Evolutionary conservation across 2,113 vertebrate genomes (phyloP), one percentile per base, ranked within the genome.

Genomic region (Apteryx owenii): DNA sequence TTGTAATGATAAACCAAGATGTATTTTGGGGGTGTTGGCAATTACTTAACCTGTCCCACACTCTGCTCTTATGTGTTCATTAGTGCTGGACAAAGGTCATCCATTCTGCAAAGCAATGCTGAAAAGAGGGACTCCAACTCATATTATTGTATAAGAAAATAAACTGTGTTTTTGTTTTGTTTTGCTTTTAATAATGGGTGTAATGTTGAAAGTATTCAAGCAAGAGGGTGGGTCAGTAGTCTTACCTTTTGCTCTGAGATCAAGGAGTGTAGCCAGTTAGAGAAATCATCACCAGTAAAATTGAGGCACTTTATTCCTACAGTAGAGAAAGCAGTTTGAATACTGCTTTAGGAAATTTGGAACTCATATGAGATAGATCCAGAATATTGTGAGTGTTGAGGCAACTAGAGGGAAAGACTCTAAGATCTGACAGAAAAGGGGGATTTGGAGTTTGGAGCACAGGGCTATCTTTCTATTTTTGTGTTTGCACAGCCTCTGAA

Each of bases 221-320:
- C 10, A 85, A 80, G 8, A 0, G 0, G 6, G 38, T 70, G 20
- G 21, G 7, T 89, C 50, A 66, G 5, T 7, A 40, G 48, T 50
- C 22, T 88, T 6, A 65, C 4, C 2, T 66, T 83, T 71, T 71
- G 28, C 36, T 23, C 33, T 42, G 33, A 66, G 21, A 20, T 25
- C 16, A 50, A 70, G 11, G 48, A 73, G 18, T 17, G 17, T 81
- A 78, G 4, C 10, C n/a, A 38, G 4, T n/a, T 78, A 51, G 6
- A 60, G 16, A 88, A 83, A 70, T 22, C 4, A 4, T 69, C 64
- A 8, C 10, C 12, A 16, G 53, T 51, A 1, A 21, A 28, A 69
- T 50, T 69, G 40, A 69, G 9, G 6, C 50, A 53, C 42, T 48
- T 51, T 2, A 13, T 64, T 86, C 36, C 26, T 2, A 9, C 13